phyloP scores from a whole-genome alignment of 2,888 invertebrate genomes.

The Pammene aurita region DNA sequence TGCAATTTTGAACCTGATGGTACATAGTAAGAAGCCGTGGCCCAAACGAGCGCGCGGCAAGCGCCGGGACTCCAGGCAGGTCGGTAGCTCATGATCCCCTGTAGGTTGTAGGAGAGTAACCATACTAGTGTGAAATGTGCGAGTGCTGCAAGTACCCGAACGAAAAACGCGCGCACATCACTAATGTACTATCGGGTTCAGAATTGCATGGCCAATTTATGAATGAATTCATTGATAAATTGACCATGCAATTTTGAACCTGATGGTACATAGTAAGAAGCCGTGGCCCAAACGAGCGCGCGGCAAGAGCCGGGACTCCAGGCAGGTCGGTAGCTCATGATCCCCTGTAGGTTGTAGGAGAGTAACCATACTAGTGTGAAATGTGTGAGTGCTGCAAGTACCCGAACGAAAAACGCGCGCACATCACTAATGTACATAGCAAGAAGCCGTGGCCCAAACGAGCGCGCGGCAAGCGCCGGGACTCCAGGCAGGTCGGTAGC shows the following conservation, averaged over 20 bases:
- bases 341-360: neutral
- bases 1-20: no score
- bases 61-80: constrained; percentile 56
- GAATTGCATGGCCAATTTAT: no score
- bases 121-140: constrained; percentile 52
- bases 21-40: constrained; percentile 81
- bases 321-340: constrained; percentile 43
- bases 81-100: neutral
- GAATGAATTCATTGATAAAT: no score
- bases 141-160: constrained; percentile 74
- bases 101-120: neutral
- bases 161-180: constrained; percentile 72
- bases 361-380: neutral
- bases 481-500: no score
- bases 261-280: no score
- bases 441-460: no score
- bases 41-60: constrained; percentile 69
- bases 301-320: constrained; percentile 60
- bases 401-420: constrained; percentile 71
- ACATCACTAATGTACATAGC: constrained; percentile 73
- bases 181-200: constrained; percentile 72
- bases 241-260: no score
- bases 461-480: no score
- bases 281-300: constrained; percentile 74
- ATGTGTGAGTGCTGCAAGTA: constrained; percentile 75